A percentile compares a stretch with the other conserved stretches of the same genome.
These are phyloP conservation scores for Pleuronectes platessa DNA, from an alignment of 2,113 vertebrate species.

Conservation along the genomic window DNA sequence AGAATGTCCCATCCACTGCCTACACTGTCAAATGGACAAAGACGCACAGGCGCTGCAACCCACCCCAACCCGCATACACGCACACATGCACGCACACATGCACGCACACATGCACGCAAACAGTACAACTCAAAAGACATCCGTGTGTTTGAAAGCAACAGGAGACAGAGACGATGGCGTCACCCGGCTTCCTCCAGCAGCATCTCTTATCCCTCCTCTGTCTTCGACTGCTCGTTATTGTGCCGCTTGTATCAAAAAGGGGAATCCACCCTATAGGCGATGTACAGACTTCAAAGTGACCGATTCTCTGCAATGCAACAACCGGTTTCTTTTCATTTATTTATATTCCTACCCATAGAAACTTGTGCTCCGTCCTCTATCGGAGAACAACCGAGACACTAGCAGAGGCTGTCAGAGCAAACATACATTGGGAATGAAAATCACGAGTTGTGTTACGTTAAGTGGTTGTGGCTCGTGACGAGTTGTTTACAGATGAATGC, in stretches of 20 bases:
- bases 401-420: constrained; percentile 1
- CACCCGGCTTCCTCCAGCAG: constrained; percentile 45
- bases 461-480: constrained; percentile 45
- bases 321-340: not conserved
- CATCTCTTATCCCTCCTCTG: constrained; percentile 43
- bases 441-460: not conserved
- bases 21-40: constrained; percentile 67
- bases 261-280: constrained; percentile 33
- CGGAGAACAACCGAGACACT: constrained; percentile 20
- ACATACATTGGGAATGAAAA: not conserved
- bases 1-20: constrained; percentile 61
- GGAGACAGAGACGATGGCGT: constrained; percentile 43
- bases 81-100: constrained; percentile 2
- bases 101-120: constrained; percentile 6
- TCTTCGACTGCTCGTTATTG: constrained; percentile 48
- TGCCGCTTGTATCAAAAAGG: constrained; percentile 46
- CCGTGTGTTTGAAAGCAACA: constrained; percentile 60
- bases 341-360: not conserved
- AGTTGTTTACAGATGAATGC: constrained; percentile 45
- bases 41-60: constrained; percentile 43
- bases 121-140: constrained; percentile 50
- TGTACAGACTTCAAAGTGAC: constrained; percentile 51
- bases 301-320: constrained; percentile 53
- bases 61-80: constrained; percentile 38
- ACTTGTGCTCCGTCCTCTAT: constrained; percentile 23